Base-by-base conservation (phyloP, 1,140 invertebrate species). In the Rhagoletis pomonella region DNA sequence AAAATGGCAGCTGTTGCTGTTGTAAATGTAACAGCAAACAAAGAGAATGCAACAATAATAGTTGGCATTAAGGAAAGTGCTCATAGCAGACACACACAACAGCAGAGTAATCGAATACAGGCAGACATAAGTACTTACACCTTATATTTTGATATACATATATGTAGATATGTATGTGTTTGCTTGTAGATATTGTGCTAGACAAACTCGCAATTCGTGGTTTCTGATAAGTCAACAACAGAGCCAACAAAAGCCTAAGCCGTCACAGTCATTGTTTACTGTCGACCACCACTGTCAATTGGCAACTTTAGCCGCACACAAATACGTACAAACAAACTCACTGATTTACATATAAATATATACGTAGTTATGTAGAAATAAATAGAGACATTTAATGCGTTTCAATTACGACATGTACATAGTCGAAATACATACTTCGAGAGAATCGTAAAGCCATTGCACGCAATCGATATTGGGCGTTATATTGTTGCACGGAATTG, bases 271-370 rank as follows among this genome's bases (percentile, higher is more conserved):
- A 19, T 67, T 67, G 65, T 67, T 67, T 73, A 47, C 42, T 42
- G 42, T 6, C 67, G 67, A 73, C 39, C 67, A 73, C 17, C 39
- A 44, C 39, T 73, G 67, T 73, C 67, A 73, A 73, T 73, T 73
- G 67, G 12, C 67, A 73, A 39, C 39, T 39, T 44, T 73, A 42
- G 42, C 67, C 42, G 42, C 67, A 73, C 12, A 10, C 10, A 73
- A 67, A 39, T n/a, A 39, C 64, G 10, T 17, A 6, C 39, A 69
- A 29, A 69, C 65, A 69, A 14, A 47, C 14, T 12, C 44, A 67
- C 65, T 39, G 10, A 67, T 29, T 10, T 9, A 67, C 29, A 12
- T 39, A 14, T 29, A 62, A 2, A 12, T 29, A 29, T 29, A 1
- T 29, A 29, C 29, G 29, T 29, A 29, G 29, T 29, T 29, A 29